Base-by-base conservation (phyloP, 53 echinoderm and acorn worm species). In the Astropecten irregularis region DNA sequence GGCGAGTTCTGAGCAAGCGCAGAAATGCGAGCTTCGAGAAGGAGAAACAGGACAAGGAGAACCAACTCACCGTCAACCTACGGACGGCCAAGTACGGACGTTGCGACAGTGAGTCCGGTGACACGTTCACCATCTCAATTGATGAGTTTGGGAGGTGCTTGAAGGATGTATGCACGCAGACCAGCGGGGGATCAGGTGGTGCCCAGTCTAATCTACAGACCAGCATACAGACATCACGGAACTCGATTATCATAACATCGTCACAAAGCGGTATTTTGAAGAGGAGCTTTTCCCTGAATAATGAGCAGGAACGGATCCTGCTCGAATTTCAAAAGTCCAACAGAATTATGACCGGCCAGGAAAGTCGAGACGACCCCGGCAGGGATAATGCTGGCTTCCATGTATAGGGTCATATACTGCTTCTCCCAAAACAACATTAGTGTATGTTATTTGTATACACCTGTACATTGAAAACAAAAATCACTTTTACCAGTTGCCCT, bases 1-100 rank as follows among this genome's bases (percentile, higher is more conserved):
- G 89, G 84, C 74, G 84, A 30, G 79, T 84, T 23, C 56, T 77
- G 70, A 89, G 77, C 61, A 89, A 83, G 62, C 79, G 79, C 10
- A 38, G 79, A 2, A 79, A 83, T 28, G 74, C 83, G 31, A 62
- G 79, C 60, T 79, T 79, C 28, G 79, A 79, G 48, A 79, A 47
- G 30, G 44, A 79, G 32, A 79, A 79, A 4, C 70, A 77, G 46
- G 27, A 69, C 30, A 50, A 63, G 51, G 59, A 68, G 38, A 68
- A 85, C 64, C 69, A 33, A 18, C 39, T 66, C 53, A 52, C 60
- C 0, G 69, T 58, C 19, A 58, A 23, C 59, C 84, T 59, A 3
- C 56, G 84, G 10, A 46, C 69, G 46, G 68, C 58, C 4, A 84
- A 58, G 32, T 59, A 84, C 57, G 79, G 32, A 10, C 44, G 49